Conservation (phyloP, 2,113 vertebrate species). For the Oreocharis arfaki region DNA sequence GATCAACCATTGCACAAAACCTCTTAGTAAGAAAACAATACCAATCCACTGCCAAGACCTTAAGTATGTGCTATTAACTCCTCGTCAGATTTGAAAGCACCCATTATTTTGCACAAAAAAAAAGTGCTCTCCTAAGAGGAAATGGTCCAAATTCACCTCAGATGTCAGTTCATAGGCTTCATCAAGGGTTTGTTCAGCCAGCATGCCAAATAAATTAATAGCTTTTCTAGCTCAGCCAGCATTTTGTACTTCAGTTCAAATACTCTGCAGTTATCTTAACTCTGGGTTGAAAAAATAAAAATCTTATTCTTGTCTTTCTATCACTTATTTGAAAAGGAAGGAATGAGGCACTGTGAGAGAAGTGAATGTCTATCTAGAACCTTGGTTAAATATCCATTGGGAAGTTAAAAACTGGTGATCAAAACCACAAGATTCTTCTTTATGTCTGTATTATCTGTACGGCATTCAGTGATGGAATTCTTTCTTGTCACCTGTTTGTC, state of each 20-base stretch:
- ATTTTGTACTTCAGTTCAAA: neutral
- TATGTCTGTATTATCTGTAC: neutral
- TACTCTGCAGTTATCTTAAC: neutral
- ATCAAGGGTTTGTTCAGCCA: neutral
- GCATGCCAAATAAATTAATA: slow-evolving; percentile 41
- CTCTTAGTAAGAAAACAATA: slow-evolving; percentile 12
- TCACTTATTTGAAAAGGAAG: neutral
- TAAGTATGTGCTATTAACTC: slow-evolving; percentile 44
- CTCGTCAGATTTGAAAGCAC: neutral
- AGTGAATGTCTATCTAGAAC: neutral
- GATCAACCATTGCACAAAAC: slow-evolving; percentile 4
- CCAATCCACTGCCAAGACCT: neutral
- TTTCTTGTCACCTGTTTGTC: neutral
- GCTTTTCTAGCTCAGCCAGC: slow-evolving; percentile 8
- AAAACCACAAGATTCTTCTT: neutral
- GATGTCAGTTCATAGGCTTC: neutral
- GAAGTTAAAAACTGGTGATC: neutral
- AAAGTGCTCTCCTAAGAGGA: slow-evolving; percentile 3
- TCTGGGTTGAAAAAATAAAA: neutral
- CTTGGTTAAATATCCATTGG: neutral
- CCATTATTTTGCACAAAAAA: neutral
- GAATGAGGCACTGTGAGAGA: neutral
- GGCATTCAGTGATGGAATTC: neutral
- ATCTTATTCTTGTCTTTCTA: neutral
- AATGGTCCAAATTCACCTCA: slow-evolving; percentile 9